Base-by-base conservation (phyloP, 1,140 invertebrate genomes). In the Nilaparvata lugens region DNA sequence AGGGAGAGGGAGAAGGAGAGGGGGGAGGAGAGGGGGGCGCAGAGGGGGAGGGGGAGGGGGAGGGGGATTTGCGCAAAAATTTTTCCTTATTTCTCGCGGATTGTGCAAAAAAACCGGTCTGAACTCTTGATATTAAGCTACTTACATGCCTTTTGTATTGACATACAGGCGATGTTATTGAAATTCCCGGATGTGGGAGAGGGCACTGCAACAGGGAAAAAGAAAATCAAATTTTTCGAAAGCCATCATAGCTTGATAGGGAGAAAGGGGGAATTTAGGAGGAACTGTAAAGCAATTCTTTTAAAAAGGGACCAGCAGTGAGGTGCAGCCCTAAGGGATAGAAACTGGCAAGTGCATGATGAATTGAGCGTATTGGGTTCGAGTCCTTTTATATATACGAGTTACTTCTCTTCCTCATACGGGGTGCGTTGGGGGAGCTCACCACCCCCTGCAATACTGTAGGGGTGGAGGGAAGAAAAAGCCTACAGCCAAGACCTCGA, bases 141-240 rank as follows among this genome's bases (percentile, higher is more conserved):
- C 5, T 48, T 9, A 23, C 13, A 48, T 5, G 21, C 7, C 11
- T 16, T 48, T 9, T 16, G 18, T 48, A 48, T 16, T 48, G 21
- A 48, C 13, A 9, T 48, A 19, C 45, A 16, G 13, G 13, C 5
- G 6, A n/a, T 7, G 7, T 9, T 14, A 48, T 6, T 9, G 18
- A 9, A 18, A 7, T 9, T 48, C 13, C 45, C 14, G 5, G 19
- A 19, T 45, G 14, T 45, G 19, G 42, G n/a, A 16, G n/a, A 35
- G 31, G 31, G 7, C 31, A 35, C 31, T 35, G 31, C 31, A 35
- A 35, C 31, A 35, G 31, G 31, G 31, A 35, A 35, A 35, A 35
- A 35, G 31, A 16, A 48, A 48, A 48, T 48, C 45, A 48, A 48
- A 48, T 48, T 48, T 48, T 48, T 48, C 21, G 45, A 23, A 48